Evolutionary conservation across 2,888 invertebrate genomes (phyloP).

Genomic region (Amphimallon solstitiale): DNA sequence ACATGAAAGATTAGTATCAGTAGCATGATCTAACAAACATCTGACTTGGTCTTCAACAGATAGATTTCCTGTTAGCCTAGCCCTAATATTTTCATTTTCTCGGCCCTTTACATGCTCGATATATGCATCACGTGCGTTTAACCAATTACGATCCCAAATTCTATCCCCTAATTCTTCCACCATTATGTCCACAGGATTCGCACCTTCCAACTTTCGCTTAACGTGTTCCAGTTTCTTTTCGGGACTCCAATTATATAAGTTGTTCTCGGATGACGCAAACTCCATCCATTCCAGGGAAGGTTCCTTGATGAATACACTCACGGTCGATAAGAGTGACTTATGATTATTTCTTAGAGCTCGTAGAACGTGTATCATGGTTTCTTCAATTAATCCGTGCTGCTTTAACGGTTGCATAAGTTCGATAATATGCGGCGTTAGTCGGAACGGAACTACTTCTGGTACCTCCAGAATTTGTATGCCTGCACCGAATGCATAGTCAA

Average conservation of each 20-base stretch:
- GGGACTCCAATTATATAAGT: constrained; percentile 66
- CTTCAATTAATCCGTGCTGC: constrained; percentile 63
- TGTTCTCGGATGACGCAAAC: constrained; percentile 39
- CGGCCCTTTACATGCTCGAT: constrained; percentile 55
- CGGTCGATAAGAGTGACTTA: constrained; percentile 70
- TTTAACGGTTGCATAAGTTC: constrained; percentile 72
- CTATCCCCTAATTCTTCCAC: constrained; percentile 64
- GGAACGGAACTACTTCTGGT: constrained; percentile 79
- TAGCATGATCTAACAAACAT: constrained; percentile 75
- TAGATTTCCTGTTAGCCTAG: constrained; percentile 53
- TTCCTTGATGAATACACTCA: constrained; percentile 78
- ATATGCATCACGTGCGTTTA: constrained; percentile 52
- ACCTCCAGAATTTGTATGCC: constrained; percentile 70
- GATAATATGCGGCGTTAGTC: constrained; percentile 76
- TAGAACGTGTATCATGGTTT: constrained; percentile 72
- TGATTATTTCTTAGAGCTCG: constrained; percentile 66
- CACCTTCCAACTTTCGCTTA: constrained; percentile 70
- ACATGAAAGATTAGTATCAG: constrained; percentile 74
- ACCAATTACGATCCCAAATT: constrained; percentile 47
- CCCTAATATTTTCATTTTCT: constrained; percentile 31
- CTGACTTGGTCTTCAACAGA: constrained; percentile 69
- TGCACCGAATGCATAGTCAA: constrained; percentile 78
- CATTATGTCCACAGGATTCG: constrained; percentile 69
- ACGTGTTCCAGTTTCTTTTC: constrained; percentile 67
- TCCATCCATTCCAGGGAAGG: constrained; percentile 76